Conservation (phyloP, 1,140 invertebrate genomes). For the Tetraneura akinire region DNA sequence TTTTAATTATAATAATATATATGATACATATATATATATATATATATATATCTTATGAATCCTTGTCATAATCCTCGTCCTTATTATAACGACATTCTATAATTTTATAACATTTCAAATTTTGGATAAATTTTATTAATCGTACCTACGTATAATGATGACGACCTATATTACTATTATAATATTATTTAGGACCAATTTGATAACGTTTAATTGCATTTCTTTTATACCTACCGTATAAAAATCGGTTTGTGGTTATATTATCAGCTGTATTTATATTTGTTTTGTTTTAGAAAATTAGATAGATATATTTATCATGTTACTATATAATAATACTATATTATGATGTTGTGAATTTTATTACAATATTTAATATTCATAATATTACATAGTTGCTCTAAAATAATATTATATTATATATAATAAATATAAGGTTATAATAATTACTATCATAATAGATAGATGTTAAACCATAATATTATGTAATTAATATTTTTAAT, state of each 20-base stretch:
- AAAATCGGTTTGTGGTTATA: conserved; percentile 20
- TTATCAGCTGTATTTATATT: conserved; percentile 13
- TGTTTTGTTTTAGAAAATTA: conserved; percentile 28
- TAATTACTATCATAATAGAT: conserved; percentile 26
- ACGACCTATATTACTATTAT: not conserved
- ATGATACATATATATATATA: not conserved
- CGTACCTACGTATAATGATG: conserved; percentile 3
- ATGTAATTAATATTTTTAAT: conserved; percentile 39
- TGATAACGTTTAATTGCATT: not conserved
- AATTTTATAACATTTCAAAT: conserved; percentile 13
- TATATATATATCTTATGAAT: not conserved
- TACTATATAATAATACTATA: not conserved
- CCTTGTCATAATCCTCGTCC: not conserved
- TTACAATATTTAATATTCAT: conserved; percentile 29
- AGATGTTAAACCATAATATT: conserved; percentile 30
- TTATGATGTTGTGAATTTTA: conserved; percentile 31
- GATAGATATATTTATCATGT: not conserved
- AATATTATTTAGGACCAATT: conserved; percentile 40
- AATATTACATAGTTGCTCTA: conserved; percentile 35
- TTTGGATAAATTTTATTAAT: conserved; percentile 17
- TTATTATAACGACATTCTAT: not conserved
- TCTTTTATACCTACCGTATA: not conserved
- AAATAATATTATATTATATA: conserved; percentile 18
- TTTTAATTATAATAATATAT: too few species aligned
- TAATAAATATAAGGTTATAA: conserved; percentile 29